Evolutionary conservation across 2,797 vertebrate genomes (phyloP), one percentile per base, ranked within the genome.

Genomic region (Pogoniulus pusillus): DNA sequence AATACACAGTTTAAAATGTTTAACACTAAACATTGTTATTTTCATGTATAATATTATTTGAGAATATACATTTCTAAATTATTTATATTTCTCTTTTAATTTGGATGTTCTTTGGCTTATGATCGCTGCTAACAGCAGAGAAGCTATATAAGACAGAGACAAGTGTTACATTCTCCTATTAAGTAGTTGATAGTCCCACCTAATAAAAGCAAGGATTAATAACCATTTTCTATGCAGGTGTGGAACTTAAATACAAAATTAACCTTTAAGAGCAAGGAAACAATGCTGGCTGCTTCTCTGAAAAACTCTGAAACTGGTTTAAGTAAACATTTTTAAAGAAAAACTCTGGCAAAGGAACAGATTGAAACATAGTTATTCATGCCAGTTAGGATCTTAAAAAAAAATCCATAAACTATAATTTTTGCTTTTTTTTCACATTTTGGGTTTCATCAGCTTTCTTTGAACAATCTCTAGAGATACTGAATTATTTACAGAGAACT

Each of bases 381-480:
- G 55, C 5, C 24, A 45, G 57, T 59, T 76, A 63, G 16, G 18
- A 65, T 63, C 24, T 69, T 16, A 60, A 34, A 47, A 54, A 35
- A 43, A 34, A 47, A 17, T 45, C 19, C 32, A 58, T 29, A 30
- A 37, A 69, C 29, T 45, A 39, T 54, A 60, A 8, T 51, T 82
- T 58, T 73, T 76, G 24, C 45, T 87, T 93, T n/a, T n/a, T n/a
- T 68, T 75, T 62, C 43, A 76, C 57, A 71, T 59, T 81, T 76
- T 57, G 43, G 12, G 54, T 91, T 92, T 95, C 70, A 89, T 77
- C 43, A 80, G 43, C 54, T 91, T 71, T 73, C 51, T 74, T 85
- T 3, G 4, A 76, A 53, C 49, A 89, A 37, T 81, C 77, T 90
- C 65, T 54, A 71, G 87, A 89, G 85, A 89, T 47, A 51, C 30